phyloP scores from a whole-genome alignment of 1,140 invertebrate species.

The Berghia stephanieae region DNA sequence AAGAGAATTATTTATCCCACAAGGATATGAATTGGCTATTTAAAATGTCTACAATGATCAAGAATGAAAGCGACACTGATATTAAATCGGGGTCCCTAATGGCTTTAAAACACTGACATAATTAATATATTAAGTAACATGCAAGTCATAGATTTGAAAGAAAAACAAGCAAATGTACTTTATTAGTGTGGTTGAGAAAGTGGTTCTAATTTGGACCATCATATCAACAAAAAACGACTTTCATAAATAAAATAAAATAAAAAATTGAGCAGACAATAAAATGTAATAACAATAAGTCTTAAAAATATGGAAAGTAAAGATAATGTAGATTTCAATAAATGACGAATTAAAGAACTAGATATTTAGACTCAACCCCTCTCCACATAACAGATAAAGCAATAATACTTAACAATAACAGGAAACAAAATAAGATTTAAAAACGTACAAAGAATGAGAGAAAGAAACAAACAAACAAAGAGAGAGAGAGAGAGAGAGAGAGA shows the following conservation, averaged over 20 bases:
- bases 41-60: too few species aligned
- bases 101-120: too few species aligned
- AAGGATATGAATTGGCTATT: too few species aligned
- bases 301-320: background rate
- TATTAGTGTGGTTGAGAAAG: slow-evolving; percentile 8
- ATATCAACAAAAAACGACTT: background rate
- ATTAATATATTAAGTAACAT: too few species aligned
- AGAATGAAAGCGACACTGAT: too few species aligned
- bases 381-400: background rate
- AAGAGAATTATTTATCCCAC: too few species aligned
- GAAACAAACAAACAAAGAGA: background rate
- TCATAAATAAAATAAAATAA: background rate
- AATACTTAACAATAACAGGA: background rate
- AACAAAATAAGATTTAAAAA: background rate
- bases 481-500: background rate
- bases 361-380: background rate
- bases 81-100: too few species aligned
- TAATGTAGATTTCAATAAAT: background rate
- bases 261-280: background rate
- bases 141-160: too few species aligned
- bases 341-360: background rate
- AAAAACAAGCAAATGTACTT: too few species aligned
- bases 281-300: background rate
- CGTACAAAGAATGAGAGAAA: too few species aligned
- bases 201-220: background rate